Base-by-base conservation (phyloP, 53 echinoderm and acorn worm species). In the Luidia sarsii region DNA sequence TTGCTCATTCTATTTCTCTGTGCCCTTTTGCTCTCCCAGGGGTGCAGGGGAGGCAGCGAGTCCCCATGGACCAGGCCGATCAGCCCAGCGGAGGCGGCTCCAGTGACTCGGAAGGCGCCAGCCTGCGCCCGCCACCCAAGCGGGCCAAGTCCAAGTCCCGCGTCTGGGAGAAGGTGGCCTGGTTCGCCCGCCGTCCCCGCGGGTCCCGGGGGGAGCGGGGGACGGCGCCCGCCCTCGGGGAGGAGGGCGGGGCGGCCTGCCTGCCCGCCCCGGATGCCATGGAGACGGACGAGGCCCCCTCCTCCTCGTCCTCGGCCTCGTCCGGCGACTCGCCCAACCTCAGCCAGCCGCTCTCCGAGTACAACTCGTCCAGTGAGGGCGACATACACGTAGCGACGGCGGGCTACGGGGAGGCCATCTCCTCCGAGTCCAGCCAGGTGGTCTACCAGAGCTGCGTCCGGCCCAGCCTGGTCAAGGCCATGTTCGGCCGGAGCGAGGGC, bases 381-480 rank as follows among this genome's bases (percentile, higher is more conserved):
- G 87, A 84, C 41, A 28, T 90, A 19, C 34, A 79, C 27, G 34
- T 70, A 8, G 39, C 54, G 43, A n/a, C n/a, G n/a, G n/a, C n/a
- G n/a, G n/a, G n/a, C n/a, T 55, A 50, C 41, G 61, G 66, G 1
- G 33, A 64, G 19, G 63, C 71, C 24, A 79, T n/a, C 3, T 60
- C 67, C 14, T 64, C 77, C 21, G 83, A 83, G 8, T 75, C 84
- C 69, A 93, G 93, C 61, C 85, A 91, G 59, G 94, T 99, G 3
- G 91, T 93, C 10, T 99, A 91, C 38, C 94, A 99, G 82, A 91
- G 86, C 65, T 99, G 99, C 75, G 89, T 99, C 15, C 86, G 86
- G 33, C 99, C 99, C 1, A 99, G 99, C 60, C 77, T 94, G 55
- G 93, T 99, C 35, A 94, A 89, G 48, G 94, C 94, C 1, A 86